Evolutionary conservation across 2,797 vertebrate species (phyloP).

Genomic region (Parambassis ranga): DNA sequence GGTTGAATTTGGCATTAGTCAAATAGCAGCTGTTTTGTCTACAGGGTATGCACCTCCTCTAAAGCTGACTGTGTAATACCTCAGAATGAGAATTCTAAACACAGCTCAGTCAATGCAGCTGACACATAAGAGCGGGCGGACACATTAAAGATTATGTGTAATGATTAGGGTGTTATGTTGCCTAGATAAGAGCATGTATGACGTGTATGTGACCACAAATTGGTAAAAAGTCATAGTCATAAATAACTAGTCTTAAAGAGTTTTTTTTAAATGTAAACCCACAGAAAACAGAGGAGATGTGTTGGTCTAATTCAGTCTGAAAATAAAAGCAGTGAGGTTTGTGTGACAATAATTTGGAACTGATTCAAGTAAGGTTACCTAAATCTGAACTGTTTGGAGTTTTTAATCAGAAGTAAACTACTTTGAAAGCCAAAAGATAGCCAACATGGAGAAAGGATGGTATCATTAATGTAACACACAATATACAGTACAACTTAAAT

Average conservation of each 20-base stretch:
- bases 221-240: no score
- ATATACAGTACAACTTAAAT: not conserved
- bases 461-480: not conserved
- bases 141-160: not conserved
- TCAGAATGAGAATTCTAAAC: conserved; percentile 22
- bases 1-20: not conserved
- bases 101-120: not conserved
- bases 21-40: not conserved
- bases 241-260: no score
- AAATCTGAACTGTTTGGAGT: no score
- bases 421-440: no score
- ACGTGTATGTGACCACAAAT: not conserved
- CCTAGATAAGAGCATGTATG: conserved; percentile 12
- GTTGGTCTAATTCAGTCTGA: no score
- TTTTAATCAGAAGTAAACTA: no score
- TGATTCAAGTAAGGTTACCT: no score
- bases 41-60: conserved; percentile 8
- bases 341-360: no score
- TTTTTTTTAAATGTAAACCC: no score
- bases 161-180: not conserved
- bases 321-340: no score
- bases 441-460: not conserved
- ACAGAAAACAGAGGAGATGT: no score
- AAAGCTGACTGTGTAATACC: conserved; percentile 5
- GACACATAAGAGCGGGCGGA: not conserved